Conservation (phyloP, 2,797 vertebrate species). For the Pristis pectinata region DNA sequence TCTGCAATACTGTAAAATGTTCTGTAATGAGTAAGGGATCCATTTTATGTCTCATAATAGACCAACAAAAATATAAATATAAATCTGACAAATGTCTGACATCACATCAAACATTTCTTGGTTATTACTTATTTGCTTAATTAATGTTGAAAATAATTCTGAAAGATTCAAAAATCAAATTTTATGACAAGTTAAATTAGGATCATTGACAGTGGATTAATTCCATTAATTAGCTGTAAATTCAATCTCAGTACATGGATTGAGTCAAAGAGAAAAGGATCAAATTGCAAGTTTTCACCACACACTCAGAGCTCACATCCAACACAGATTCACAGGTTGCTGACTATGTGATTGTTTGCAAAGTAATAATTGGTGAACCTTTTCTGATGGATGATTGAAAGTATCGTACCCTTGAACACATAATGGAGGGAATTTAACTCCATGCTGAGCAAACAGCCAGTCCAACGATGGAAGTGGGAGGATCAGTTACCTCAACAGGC, state of each 20-base stretch:
- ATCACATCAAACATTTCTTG: not conserved
- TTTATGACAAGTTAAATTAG: not conserved
- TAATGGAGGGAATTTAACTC: not conserved
- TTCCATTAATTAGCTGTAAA: not conserved
- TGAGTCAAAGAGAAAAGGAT: not conserved
- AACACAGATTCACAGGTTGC: not conserved
- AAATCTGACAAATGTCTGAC: not conserved
- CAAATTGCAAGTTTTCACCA: not conserved
- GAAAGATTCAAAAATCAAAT: not conserved
- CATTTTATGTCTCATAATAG: not conserved
- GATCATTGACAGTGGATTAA: not conserved
- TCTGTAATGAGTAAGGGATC: not conserved
- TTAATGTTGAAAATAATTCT: not conserved
- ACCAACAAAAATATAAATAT: not conserved
- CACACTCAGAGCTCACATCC: not conserved
- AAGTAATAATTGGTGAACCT: not conserved
- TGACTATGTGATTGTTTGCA: not conserved
- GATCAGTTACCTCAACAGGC: not conserved
- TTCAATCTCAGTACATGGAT: not conserved
- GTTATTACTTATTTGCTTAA: not conserved
- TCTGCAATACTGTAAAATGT: not conserved
- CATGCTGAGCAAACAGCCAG: too few species aligned
- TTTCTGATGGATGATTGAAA: not conserved
- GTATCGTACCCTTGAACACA: not conserved
- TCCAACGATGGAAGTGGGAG: not conserved